Conservation (phyloP, 2,113 vertebrate species). For the Amazona guildingii region DNA sequence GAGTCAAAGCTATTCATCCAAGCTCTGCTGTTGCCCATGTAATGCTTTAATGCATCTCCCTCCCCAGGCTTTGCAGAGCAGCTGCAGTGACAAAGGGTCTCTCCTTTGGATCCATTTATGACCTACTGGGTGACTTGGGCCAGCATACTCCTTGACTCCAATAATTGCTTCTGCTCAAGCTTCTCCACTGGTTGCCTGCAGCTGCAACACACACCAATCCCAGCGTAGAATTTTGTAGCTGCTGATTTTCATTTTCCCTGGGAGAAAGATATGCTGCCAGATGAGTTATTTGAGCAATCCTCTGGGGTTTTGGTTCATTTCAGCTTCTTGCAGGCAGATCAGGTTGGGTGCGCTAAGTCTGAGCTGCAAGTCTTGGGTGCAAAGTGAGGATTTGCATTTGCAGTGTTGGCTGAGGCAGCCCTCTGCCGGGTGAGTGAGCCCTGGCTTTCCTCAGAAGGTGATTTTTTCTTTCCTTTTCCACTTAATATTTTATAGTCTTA, state of each 20-base stretch:
- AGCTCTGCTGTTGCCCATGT: rapidly evolving
- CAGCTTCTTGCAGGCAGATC: not conserved
- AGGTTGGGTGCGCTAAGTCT: rapidly evolving
- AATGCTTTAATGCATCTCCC: not conserved
- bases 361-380: not conserved
- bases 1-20: not conserved
- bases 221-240: rapidly evolving
- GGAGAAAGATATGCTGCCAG: not conserved
- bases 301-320: not conserved
- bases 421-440: rapidly evolving
- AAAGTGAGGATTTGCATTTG: rapidly evolving
- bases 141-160: rapidly evolving
- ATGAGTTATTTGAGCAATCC: not conserved
- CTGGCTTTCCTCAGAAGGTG: too few relatives aligned
- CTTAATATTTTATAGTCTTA: not conserved
- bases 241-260: not conserved
- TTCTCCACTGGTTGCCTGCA: not conserved
- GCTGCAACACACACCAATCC: rapidly evolving
- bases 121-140: not conserved
- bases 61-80: not conserved
- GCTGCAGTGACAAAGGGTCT: rapidly evolving
- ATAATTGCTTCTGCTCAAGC: not conserved
- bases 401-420: not conserved
- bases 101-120: not conserved
- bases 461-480: not conserved